A percentile compares a stretch with the other conserved stretches of the same genome.
Evolutionary conservation across 2,888 invertebrate genomes (phyloP).

Genomic region (Plebejus melissa): DNA sequence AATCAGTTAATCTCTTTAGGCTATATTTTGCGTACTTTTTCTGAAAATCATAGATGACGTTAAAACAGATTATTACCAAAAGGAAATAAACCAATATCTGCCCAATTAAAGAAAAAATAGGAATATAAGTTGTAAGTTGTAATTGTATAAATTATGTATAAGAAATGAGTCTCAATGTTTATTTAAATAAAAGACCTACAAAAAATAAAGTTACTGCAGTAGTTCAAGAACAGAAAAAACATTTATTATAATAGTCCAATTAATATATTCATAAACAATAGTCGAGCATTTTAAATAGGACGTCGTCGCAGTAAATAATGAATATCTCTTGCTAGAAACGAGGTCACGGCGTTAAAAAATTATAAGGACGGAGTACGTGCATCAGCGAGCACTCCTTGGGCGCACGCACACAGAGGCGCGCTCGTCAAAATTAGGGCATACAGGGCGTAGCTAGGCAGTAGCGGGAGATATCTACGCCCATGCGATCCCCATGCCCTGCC

Average conservation of each 20-base stretch:
- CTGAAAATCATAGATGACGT: no score
- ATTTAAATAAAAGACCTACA: no score
- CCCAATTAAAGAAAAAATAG: no score
- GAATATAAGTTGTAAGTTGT: no score
- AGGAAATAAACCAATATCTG: no score
- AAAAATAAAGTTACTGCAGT: no score
- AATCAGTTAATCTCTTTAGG: background rate
- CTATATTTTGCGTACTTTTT: no score
- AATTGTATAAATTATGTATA: no score
- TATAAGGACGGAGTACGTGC: constrained; percentile 34
- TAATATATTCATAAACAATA: background rate
- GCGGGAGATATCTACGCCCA: constrained; percentile 70
- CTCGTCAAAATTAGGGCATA: constrained; percentile 76
- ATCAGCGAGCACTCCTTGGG: constrained; percentile 41
- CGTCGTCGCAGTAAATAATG: background rate
- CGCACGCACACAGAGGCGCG: constrained; percentile 59
- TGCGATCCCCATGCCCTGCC: constrained; percentile 71
- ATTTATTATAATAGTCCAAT: background rate
- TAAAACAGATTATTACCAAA: no score
- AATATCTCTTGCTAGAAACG: constrained; percentile 18
- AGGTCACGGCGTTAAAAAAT: constrained; percentile 27
- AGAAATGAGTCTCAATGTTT: no score
- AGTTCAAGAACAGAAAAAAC: background rate
- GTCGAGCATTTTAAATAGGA: background rate
- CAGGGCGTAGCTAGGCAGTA: constrained; percentile 76